Conservation (phyloP, 2,113 vertebrate genomes). For the Tiliqua scincoides region DNA sequence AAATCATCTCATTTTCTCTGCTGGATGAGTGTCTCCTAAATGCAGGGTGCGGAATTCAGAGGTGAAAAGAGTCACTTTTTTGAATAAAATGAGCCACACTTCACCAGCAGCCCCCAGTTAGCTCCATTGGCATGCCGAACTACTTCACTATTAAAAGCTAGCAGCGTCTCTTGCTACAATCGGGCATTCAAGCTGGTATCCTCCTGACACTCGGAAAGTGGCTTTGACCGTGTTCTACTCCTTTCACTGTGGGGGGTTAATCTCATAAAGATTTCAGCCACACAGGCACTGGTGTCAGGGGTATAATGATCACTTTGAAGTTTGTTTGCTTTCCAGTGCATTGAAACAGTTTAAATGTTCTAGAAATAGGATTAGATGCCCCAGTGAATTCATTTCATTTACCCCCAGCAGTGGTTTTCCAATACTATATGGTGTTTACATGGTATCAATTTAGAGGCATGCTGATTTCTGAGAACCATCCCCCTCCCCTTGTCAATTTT, state of each 20-base stretch:
- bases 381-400: slow-evolving; percentile 84
- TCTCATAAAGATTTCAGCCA: slow-evolving; percentile 85
- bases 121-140: slow-evolving; percentile 17
- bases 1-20: slow-evolving; percentile 25
- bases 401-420: slow-evolving; percentile 83
- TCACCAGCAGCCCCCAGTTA: neutral
- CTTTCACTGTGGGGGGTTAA: slow-evolving; percentile 79
- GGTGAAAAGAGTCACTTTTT: neutral
- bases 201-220: slow-evolving; percentile 78
- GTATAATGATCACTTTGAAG: slow-evolving; percentile 87
- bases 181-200: slow-evolving; percentile 69
- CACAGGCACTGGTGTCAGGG: slow-evolving; percentile 81
- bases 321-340: slow-evolving; percentile 84
- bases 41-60: slow-evolving; percentile 20
- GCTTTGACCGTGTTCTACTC: slow-evolving; percentile 76
- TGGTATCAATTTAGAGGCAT: slow-evolving; percentile 79
- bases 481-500: slow-evolving; percentile 70
- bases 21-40: neutral
- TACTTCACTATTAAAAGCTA: slow-evolving; percentile 47
- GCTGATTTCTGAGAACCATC: slow-evolving; percentile 78
- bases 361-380: slow-evolving; percentile 87
- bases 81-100: neutral
- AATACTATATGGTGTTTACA: slow-evolving; percentile 78
- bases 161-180: slow-evolving; percentile 57
- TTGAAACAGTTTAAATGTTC: slow-evolving; percentile 82